Percentiles rank a stretch among this genome's conserved stretches.
Evolutionary conservation across 1,140 invertebrate genomes (phyloP).

Genomic region (Holcopasites calliopsidis): DNA sequence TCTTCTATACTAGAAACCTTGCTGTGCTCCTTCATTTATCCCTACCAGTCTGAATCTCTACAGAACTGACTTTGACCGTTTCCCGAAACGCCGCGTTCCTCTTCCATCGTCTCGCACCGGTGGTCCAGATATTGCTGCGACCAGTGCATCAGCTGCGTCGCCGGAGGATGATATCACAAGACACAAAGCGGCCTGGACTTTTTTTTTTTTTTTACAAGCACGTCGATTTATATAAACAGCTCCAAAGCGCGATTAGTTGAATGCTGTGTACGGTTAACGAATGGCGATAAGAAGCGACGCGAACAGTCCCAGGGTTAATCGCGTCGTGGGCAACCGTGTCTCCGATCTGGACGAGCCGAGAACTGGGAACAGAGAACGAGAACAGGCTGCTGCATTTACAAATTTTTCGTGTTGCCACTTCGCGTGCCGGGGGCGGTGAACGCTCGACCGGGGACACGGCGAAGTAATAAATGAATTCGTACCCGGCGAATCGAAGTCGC

Average conservation of each 20-base stretch:
- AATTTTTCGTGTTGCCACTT: background rate
- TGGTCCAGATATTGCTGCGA: background rate
- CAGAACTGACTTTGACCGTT: too few relatives aligned
- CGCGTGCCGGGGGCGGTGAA: too few relatives aligned
- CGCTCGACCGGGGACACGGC: background rate
- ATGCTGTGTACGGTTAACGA: constrained; percentile 63
- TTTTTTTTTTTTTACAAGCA: constrained; percentile 64
- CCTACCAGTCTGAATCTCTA: too few relatives aligned
- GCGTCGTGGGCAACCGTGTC: constrained; percentile 33
- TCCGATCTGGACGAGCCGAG: constrained; percentile 60
- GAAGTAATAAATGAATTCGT: background rate
- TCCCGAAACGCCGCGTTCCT: too few relatives aligned
- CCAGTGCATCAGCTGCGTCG: background rate
- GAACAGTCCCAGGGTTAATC: constrained; percentile 62
- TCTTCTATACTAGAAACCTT: too few relatives aligned
- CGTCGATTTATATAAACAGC: constrained; percentile 71
- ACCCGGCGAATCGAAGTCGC: background rate
- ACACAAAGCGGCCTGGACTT: constrained; percentile 45
- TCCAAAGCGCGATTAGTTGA: constrained; percentile 68
- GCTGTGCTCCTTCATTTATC: too few relatives aligned
- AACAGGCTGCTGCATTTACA: background rate
- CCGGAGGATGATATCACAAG: constrained; percentile 36
- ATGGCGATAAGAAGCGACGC: constrained; percentile 63
- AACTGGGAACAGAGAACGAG: constrained; percentile 60
- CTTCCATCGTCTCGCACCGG: background rate